Conservation (phyloP, 2,888 invertebrate species). For the Ectemnius lituratus region DNA sequence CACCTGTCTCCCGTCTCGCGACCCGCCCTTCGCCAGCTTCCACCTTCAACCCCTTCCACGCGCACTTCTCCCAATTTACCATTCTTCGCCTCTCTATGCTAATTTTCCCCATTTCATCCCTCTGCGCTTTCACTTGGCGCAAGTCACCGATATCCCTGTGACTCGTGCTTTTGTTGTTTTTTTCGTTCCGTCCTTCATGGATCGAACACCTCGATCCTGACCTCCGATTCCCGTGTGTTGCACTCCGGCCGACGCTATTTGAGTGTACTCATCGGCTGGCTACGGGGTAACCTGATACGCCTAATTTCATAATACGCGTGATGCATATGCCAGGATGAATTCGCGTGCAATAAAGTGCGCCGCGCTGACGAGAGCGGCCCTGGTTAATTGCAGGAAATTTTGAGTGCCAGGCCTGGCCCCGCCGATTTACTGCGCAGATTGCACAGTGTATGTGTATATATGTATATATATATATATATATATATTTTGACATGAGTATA, state of each 20-base stretch:
- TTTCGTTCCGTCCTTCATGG: not conserved
- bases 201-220: too few species aligned
- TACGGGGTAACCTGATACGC: conserved; percentile 19
- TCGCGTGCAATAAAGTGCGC: conserved; percentile 25
- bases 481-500: conserved; percentile 55
- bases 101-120: not conserved
- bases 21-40: conserved; percentile 64
- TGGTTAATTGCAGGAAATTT: conserved; percentile 46
- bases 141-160: too few species aligned
- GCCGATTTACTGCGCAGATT: conserved; percentile 48
- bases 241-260: conserved; percentile 14
- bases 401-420: conserved; percentile 26
- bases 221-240: not conserved
- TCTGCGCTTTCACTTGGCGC: not conserved
- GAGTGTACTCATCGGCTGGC: conserved; percentile 14
- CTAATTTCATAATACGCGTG: conserved; percentile 22
- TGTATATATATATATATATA: conserved; percentile 18
- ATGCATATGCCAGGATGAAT: conserved; percentile 6
- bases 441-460: conserved; percentile 13
- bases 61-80: conserved; percentile 42
- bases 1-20: conserved; percentile 37
- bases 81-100: conserved; percentile 9
- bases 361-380: conserved; percentile 14
- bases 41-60: conserved; percentile 60
- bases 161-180: not conserved